Percentiles rank a stretch among this genome's conserved stretches.
Conservation (phyloP, 2,888 invertebrate species). For the Aphidoletes aphidimyza region DNA sequence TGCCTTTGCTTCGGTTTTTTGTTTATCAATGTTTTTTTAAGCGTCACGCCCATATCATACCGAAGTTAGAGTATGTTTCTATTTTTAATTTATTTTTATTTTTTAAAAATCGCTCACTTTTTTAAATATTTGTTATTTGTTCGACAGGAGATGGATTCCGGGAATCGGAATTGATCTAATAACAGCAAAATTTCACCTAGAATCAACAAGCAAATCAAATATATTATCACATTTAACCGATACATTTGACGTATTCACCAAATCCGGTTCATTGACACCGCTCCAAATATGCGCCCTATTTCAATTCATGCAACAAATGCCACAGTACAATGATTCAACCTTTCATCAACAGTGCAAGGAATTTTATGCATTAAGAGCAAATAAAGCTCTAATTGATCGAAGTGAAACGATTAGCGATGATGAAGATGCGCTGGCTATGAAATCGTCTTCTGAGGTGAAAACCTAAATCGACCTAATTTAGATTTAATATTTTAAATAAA, state of each 20-base stretch:
- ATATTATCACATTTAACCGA: not conserved
- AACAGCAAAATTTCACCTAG: not conserved
- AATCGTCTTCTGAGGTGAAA: too few relatives aligned
- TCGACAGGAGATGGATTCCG: not conserved
- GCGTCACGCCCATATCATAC: not conserved
- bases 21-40: constrained; percentile 27
- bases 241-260: not conserved
- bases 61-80: not conserved
- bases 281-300: not conserved
- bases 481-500: too few relatives aligned
- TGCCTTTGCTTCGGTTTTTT: not conserved
- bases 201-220: not conserved
- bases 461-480: too few relatives aligned
- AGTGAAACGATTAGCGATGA: not conserved
- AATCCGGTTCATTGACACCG: not conserved
- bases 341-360: not conserved
- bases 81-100: not conserved
- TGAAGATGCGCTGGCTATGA: too few relatives aligned
- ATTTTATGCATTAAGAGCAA: not conserved
- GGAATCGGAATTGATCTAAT: not conserved
- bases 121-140: not conserved
- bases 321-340: not conserved
- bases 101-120: not conserved
- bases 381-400: not conserved
- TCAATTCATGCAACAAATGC: not conserved